phyloP scores from a whole-genome alignment of 2,888 invertebrate genomes.

The Eupelmus urozonus region DNA sequence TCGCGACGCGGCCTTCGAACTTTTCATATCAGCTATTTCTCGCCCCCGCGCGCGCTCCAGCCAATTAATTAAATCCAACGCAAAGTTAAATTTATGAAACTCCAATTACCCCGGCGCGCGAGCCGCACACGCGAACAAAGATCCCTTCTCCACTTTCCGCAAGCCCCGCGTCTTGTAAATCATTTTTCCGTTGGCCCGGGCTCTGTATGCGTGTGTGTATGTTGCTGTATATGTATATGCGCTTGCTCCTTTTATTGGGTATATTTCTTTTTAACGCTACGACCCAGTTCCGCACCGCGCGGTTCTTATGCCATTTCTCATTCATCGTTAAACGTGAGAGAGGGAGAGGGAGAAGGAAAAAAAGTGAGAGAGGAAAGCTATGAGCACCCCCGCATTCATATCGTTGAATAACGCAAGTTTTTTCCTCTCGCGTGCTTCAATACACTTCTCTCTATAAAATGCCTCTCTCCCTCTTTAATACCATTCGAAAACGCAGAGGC shows the following conservation, averaged over 20 bases:
- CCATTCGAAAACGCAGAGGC: no score
- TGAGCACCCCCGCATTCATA: conserved; percentile 8
- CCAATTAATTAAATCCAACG: no score
- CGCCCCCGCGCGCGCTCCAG: no score
- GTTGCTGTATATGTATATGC: no score
- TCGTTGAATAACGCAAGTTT: conserved; percentile 40
- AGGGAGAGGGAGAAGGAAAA: neutral
- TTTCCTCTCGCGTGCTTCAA: neutral
- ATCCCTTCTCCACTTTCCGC: neutral
- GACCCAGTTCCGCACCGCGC: conserved; percentile 22
- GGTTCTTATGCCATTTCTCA: conserved; percentile 25
- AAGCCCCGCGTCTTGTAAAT: conserved; percentile 25
- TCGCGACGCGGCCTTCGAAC: no score
- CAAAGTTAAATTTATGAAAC: no score
- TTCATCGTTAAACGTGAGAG: conserved; percentile 27
- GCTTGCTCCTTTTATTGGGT: conserved; percentile 13
- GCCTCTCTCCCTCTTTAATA: neutral
- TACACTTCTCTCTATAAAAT: neutral
- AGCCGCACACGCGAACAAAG: no score
- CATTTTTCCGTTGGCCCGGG: conserved; percentile 5
- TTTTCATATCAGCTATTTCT: no score
- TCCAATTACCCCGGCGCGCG: no score
- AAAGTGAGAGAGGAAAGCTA: neutral
- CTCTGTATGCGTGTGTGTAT: neutral
- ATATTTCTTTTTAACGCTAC: conserved; percentile 2